Percentiles rank a stretch among this genome's conserved stretches.
These are phyloP conservation scores for Triops cancriformis DNA, from an alignment of 1,140 invertebrate genomes.

Conservation along the genomic window DNA sequence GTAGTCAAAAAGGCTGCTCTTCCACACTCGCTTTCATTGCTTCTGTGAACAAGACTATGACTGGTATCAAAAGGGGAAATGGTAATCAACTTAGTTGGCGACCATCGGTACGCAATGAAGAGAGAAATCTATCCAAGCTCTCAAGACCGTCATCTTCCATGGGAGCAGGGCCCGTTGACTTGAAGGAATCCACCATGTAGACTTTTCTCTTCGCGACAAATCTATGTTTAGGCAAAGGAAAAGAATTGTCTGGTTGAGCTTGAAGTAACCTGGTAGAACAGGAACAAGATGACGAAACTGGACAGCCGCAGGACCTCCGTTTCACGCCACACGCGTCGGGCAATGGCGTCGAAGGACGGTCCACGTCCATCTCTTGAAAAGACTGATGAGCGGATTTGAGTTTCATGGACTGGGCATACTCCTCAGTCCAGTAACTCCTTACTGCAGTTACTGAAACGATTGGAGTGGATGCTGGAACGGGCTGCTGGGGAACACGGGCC, in stretches of 20 bases:
- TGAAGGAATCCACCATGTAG: not conserved
- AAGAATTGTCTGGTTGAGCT: conserved; percentile 4
- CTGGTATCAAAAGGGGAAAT: not conserved
- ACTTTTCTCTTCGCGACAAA: not conserved
- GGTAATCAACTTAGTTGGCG: conserved; percentile 2
- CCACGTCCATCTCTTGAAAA: not conserved
- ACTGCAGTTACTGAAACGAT: not conserved
- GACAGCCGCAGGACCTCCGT: not conserved
- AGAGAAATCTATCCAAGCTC: not conserved
- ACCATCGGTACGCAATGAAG: not conserved
- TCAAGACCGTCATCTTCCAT: not conserved
- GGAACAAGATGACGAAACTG: not conserved
- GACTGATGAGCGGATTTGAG: not conserved
- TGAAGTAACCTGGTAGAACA: not conserved
- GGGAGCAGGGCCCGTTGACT: not conserved
- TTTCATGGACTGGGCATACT: conserved; percentile 6
- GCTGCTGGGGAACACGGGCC: not conserved
- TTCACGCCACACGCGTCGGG: not conserved
- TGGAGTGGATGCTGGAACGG: not conserved
- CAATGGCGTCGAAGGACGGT: not conserved
- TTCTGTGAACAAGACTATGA: not conserved
- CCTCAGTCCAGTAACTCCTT: conserved; percentile 9
- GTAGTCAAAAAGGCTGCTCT: not conserved
- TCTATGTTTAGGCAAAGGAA: not conserved
- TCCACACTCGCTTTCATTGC: not conserved